A percentile compares a stretch with the other conserved stretches of the same genome.
phyloP scores from a whole-genome alignment of 2,797 vertebrate species.

The Crocodylus rhombifer region DNA sequence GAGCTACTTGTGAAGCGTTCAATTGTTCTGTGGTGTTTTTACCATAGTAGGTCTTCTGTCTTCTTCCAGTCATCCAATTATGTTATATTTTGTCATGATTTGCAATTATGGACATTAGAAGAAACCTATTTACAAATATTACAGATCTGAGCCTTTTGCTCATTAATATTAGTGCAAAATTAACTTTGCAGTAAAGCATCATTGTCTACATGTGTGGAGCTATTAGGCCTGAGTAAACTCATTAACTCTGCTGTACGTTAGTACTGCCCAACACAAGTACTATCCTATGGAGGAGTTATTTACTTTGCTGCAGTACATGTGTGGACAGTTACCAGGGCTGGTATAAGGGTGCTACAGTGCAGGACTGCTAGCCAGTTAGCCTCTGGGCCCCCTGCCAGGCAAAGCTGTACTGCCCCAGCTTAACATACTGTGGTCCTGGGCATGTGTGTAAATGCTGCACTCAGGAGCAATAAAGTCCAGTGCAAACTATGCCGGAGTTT shows the following conservation, averaged over 20 bases:
- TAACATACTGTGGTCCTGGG: too few species aligned
- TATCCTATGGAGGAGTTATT: too few species aligned
- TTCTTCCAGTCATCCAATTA: fast-evolving
- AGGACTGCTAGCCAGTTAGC: too few species aligned
- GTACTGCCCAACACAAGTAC: neutral
- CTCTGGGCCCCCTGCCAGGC: too few species aligned
- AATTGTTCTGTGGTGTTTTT: neutral
- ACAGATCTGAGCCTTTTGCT: neutral
- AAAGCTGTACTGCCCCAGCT: too few species aligned
- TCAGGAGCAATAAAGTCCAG: too few species aligned
- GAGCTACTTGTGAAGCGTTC: neutral
- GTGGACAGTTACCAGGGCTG: too few species aligned
- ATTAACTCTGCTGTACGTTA: neutral
- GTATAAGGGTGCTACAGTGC: too few species aligned
- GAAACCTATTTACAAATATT: neutral
- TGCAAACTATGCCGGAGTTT: too few species aligned
- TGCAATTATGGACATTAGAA: neutral
- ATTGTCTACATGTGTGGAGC: neutral
- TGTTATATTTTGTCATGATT: fast-evolving
- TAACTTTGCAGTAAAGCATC: neutral
- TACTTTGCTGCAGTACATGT: too few species aligned
- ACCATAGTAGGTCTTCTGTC: neutral
- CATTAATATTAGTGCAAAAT: neutral
- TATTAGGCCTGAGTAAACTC: too few species aligned
- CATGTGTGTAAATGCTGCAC: too few species aligned